phyloP scores from a whole-genome alignment of 2,888 invertebrate species.

The Yponomeuta malinellus region DNA sequence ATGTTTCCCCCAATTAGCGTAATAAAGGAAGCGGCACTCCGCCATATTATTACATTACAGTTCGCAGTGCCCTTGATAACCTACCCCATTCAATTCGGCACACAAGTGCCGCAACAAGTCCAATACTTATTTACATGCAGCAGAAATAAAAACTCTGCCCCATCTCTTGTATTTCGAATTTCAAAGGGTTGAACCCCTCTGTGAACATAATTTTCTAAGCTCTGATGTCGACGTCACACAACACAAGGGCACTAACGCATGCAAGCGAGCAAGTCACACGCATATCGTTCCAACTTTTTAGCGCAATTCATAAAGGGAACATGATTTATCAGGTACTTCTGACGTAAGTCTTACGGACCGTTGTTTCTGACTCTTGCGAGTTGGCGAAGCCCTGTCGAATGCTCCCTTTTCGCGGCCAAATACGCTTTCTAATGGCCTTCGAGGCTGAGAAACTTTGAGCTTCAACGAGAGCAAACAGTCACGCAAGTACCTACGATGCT shows the following conservation, averaged over 20 bases:
- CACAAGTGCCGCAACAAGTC: slow-evolving; percentile 72
- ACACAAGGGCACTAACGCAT: slow-evolving; percentile 52
- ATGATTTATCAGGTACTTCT: slow-evolving; percentile 5
- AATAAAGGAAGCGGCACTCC: slow-evolving; percentile 47
- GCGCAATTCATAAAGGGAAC: neutral
- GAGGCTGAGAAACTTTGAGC: slow-evolving; percentile 36
- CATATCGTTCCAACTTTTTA: slow-evolving; percentile 28
- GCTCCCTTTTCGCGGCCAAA: slow-evolving; percentile 69
- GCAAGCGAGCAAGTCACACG: slow-evolving; percentile 37
- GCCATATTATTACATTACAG: slow-evolving; percentile 65
- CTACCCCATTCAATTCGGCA: slow-evolving; percentile 55
- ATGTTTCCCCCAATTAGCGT: slow-evolving; percentile 13
- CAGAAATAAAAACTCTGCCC: slow-evolving; percentile 65
- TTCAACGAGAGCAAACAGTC: slow-evolving; percentile 1
- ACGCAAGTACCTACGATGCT: neutral
- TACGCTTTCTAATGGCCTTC: slow-evolving; percentile 70
- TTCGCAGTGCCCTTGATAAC: slow-evolving; percentile 67
- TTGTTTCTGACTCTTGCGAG: slow-evolving; percentile 21
- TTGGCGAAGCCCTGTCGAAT: slow-evolving; percentile 53
- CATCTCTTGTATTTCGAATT: slow-evolving; percentile 37
- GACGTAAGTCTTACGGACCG: slow-evolving; percentile 30
- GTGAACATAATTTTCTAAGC: slow-evolving; percentile 48
- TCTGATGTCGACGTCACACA: slow-evolving; percentile 40
- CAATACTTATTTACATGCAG: slow-evolving; percentile 72
- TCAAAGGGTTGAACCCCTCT: slow-evolving; percentile 68